phyloP scores from a whole-genome alignment of 1,140 invertebrate species.

The Drosophila oshimai region DNA sequence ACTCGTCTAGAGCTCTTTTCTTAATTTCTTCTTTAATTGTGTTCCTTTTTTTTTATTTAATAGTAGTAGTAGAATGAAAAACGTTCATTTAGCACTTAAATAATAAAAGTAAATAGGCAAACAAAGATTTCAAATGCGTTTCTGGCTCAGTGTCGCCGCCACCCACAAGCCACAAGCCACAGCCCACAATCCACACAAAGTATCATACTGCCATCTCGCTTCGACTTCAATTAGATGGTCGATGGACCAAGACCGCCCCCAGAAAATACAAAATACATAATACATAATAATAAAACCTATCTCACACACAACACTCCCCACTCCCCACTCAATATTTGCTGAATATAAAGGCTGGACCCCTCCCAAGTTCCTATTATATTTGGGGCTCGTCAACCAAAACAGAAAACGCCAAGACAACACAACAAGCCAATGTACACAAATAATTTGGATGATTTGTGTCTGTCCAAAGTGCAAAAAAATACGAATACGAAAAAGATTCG shows the following conservation, averaged over 20 bases:
- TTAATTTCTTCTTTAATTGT: slow-evolving; percentile 27
- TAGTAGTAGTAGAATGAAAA: slow-evolving; percentile 25
- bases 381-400: slow-evolving; percentile 35
- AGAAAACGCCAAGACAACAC: slow-evolving; percentile 24
- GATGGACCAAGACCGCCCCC: slow-evolving; percentile 24
- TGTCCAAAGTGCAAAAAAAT: slow-evolving; percentile 30
- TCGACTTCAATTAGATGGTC: slow-evolving; percentile 23
- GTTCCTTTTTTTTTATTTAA: slow-evolving; percentile 11
- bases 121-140: slow-evolving; percentile 40
- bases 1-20: slow-evolving; percentile 1
- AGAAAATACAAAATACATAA: background rate
- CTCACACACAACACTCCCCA: too few relatives aligned
- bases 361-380: slow-evolving; percentile 24
- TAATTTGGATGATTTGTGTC: slow-evolving; percentile 40
- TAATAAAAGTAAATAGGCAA: slow-evolving; percentile 43
- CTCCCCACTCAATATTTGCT: slow-evolving; percentile 19
- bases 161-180: slow-evolving; percentile 22
- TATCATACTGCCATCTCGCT: background rate
- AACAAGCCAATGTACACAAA: slow-evolving; percentile 33
- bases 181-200: background rate
- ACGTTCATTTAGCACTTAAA: slow-evolving; percentile 56
- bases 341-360: slow-evolving; percentile 33
- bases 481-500: slow-evolving; percentile 3
- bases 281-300: slow-evolving; percentile 11
- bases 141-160: slow-evolving; percentile 40